Conservation (phyloP, 2,113 vertebrate genomes). For the Epinephelus cyanopodus region DNA sequence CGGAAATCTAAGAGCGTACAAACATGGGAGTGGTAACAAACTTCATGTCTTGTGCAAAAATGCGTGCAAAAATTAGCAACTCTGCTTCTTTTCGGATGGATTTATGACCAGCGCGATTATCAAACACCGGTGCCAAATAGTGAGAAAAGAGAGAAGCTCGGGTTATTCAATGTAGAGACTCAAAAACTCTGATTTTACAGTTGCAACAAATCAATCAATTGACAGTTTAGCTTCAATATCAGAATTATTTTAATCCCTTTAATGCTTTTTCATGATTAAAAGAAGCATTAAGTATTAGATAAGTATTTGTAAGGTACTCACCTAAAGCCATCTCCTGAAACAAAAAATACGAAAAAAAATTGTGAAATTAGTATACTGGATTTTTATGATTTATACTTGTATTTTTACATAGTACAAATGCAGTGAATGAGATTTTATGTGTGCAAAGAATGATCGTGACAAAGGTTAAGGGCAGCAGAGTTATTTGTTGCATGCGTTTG, state of each 20-base stretch:
- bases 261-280: neutral
- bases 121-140: neutral
- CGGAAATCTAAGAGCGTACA: neutral
- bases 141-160: neutral
- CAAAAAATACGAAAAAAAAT: constrained; percentile 30
- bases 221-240: neutral
- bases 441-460: neutral
- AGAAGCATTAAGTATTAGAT: neutral
- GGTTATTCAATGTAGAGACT: neutral
- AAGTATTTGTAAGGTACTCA: constrained; percentile 70
- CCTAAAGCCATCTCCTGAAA: constrained; percentile 80
- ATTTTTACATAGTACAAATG: neutral
- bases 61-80: neutral
- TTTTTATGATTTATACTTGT: neutral
- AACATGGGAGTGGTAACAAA: neutral
- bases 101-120: neutral
- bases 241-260: neutral
- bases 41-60: neutral
- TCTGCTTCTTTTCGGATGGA: neutral
- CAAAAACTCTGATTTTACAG: neutral
- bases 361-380: neutral
- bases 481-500: neutral
- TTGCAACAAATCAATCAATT: neutral
- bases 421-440: neutral
- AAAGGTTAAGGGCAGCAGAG: neutral